Percentiles rank a stretch among this genome's conserved stretches.
Conservation (phyloP, 2,797 vertebrate genomes). For the Graptemys geographica region DNA sequence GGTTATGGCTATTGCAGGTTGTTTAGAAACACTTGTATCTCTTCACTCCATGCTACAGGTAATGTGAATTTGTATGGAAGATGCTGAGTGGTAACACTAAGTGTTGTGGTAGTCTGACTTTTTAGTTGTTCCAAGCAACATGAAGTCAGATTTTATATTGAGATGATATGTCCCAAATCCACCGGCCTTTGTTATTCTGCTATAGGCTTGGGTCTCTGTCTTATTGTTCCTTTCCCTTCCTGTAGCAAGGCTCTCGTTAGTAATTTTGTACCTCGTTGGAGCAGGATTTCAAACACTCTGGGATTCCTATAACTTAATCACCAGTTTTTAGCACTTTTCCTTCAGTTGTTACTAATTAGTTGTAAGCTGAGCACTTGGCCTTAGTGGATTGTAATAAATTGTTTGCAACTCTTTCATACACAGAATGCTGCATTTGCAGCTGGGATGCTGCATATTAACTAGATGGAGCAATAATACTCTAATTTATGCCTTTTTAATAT, state of each 20-base stretch:
- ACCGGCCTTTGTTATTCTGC: background rate
- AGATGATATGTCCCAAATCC: background rate
- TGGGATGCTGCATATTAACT: background rate
- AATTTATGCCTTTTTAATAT: background rate
- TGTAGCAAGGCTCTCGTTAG: rapidly evolving
- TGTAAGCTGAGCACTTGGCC: background rate
- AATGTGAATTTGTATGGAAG: background rate
- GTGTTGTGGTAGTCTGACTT: background rate
- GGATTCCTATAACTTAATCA: background rate
- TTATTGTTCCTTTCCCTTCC: background rate
- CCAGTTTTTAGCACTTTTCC: constrained; percentile 45
- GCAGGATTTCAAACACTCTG: background rate
- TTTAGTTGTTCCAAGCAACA: background rate
- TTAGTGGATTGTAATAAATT: background rate
- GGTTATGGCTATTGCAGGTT: background rate
- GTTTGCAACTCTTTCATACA: background rate
- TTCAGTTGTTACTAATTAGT: background rate
- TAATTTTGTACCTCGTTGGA: rapidly evolving
- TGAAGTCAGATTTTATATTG: background rate
- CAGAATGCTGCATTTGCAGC: background rate
- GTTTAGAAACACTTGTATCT: background rate
- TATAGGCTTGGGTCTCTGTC: background rate
- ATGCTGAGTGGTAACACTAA: background rate
- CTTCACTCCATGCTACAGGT: background rate
- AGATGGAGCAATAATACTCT: constrained; percentile 62